phyloP scores from a whole-genome alignment of 2,888 invertebrate genomes.

The Acanthosepion esculentum region DNA sequence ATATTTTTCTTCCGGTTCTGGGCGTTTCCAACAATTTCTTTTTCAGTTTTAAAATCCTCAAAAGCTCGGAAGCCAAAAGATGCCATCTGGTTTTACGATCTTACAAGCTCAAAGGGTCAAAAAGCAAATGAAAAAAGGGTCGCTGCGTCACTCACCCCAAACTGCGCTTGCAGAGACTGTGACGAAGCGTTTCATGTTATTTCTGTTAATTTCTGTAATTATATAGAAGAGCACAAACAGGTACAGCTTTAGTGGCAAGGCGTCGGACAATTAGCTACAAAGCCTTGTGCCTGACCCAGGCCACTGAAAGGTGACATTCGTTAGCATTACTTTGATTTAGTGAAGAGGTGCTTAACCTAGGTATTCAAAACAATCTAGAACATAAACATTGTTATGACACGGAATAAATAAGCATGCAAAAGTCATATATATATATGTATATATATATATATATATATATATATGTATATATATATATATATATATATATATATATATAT shows the following conservation, averaged over 20 bases:
- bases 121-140: neutral
- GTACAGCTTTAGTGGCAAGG: neutral
- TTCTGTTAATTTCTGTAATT: neutral
- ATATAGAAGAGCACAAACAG: neutral
- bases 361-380: too few species aligned
- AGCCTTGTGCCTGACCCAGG: neutral
- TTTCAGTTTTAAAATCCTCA: neutral
- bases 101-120: neutral
- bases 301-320: neutral
- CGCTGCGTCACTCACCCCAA: neutral
- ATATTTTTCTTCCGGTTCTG: neutral
- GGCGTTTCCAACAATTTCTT: neutral
- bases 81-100: neutral
- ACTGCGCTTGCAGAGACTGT: neutral
- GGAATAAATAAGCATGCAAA: too few species aligned
- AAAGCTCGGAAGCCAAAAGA: neutral
- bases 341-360: too few species aligned
- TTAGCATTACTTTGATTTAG: neutral
- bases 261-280: neutral
- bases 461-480: conserved; percentile 24
- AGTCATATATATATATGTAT: too few species aligned
- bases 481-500: neutral
- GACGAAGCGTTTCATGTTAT: conserved; percentile 33
- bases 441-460: too few species aligned
- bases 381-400: too few species aligned